These are phyloP conservation scores for Eupsilia transversa DNA, from an alignment of 2,888 invertebrate genomes.

Conservation along the genomic window DNA sequence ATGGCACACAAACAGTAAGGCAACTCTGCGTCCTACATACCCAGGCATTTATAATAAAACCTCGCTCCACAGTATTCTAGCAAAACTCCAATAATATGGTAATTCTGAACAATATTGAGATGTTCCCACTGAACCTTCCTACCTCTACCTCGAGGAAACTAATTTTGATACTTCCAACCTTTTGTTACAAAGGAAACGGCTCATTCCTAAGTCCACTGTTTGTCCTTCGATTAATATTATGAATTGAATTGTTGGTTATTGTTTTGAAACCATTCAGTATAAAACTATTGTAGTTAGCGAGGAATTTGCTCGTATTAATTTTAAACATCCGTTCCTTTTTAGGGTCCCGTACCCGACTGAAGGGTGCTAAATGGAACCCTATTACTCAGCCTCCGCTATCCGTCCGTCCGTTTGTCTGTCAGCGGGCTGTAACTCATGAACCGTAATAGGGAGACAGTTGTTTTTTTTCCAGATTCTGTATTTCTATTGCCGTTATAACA, in stretches of 20 bases:
- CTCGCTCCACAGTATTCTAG: constrained; percentile 12
- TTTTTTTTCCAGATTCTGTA: too few species aligned
- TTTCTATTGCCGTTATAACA: too few species aligned
- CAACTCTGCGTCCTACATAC: neutral
- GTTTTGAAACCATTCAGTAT: constrained; percentile 25
- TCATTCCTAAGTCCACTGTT: constrained; percentile 41
- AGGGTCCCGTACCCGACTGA: too few species aligned
- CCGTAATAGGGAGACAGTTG: too few species aligned
- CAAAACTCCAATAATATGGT: constrained; percentile 63
- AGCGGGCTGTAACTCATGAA: too few species aligned
- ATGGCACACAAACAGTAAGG: neutral
- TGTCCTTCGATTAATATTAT: constrained; percentile 50
- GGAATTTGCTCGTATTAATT: constrained; percentile 5
- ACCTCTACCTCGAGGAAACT: constrained; percentile 38
- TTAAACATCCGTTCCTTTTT: too few species aligned
- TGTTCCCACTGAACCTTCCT: constrained; percentile 33
- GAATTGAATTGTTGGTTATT: constrained; percentile 25
- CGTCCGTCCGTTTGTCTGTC: too few species aligned
- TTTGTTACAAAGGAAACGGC: constrained; percentile 50
- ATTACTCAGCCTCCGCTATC: too few species aligned
- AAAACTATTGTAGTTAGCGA: neutral
- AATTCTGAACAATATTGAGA: constrained; percentile 60
- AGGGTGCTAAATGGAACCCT: too few species aligned
- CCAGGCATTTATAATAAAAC: constrained; percentile 28
- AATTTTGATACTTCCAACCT: constrained; percentile 58